phyloP scores from a whole-genome alignment of 2,888 invertebrate genomes.

The Tenthredo livida region DNA sequence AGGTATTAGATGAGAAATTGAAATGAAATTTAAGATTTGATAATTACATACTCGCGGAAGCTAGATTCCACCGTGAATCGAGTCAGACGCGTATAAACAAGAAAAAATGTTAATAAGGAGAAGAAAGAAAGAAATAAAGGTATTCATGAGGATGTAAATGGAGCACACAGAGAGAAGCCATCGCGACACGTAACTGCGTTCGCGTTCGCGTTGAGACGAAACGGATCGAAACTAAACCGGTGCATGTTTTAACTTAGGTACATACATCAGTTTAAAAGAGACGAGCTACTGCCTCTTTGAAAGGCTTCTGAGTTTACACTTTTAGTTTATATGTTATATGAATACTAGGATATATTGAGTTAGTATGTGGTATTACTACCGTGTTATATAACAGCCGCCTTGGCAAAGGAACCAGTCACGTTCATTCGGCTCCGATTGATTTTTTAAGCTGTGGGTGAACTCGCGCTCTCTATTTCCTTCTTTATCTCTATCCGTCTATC shows the following conservation, averaged over 20 bases:
- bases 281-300: conserved; percentile 24
- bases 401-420: conserved; percentile 26
- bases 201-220: background rate
- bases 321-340: conserved; percentile 11
- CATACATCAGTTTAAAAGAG: conserved; percentile 32
- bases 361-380: conserved; percentile 1
- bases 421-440: conserved; percentile 33
- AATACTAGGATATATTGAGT: background rate
- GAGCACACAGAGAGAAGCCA: conserved; percentile 18
- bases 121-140: background rate
- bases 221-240: background rate
- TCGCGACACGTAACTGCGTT: background rate
- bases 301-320: conserved; percentile 7
- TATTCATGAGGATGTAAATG: background rate
- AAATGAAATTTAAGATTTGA: background rate
- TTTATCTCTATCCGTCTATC: conserved; percentile 13
- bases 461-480: background rate
- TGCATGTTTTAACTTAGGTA: conserved; percentile 26
- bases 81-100: background rate
- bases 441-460: conserved; percentile 36
- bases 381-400: conserved; percentile 21
- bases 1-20: no score
- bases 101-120: background rate
- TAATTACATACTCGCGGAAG: background rate
- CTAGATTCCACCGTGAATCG: background rate